Evolutionary conservation across 2,113 vertebrate genomes (phyloP).

Genomic region (Stigmatopora argus): DNA sequence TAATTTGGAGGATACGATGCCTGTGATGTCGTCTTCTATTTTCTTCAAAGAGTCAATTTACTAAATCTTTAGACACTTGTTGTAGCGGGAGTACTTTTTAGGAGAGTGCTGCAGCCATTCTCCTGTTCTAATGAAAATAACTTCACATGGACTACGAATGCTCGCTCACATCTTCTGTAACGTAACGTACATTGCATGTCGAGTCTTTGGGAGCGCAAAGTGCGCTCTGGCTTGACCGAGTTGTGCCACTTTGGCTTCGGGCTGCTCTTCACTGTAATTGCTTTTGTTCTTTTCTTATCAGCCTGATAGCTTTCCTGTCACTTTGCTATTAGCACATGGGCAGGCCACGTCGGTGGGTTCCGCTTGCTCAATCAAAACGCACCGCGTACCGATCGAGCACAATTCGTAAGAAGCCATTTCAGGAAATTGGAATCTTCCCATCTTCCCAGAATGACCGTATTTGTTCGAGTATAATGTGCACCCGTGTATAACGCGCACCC

Average conservation of each 20-base stretch:
- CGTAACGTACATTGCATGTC: background rate
- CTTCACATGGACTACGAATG: background rate
- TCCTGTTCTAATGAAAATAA: constrained; percentile 2
- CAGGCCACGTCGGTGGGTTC: background rate
- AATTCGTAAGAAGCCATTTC: no score
- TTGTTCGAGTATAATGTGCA: no score
- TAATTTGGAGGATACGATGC: background rate
- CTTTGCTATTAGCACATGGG: background rate
- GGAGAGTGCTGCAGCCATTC: background rate
- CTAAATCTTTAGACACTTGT: background rate
- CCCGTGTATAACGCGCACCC: no score
- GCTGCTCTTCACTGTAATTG: background rate
- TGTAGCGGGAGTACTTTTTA: background rate
- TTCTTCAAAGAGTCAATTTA: constrained; percentile 1
- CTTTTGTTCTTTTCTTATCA: constrained; percentile 11
- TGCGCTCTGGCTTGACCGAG: background rate
- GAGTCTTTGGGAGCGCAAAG: background rate
- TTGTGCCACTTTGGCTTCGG: background rate
- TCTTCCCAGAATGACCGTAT: no score
- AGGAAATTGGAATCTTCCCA: no score
- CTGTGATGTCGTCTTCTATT: background rate
- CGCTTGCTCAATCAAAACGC: constrained; percentile 26
- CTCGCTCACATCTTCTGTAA: background rate
- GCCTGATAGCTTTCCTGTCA: constrained; percentile 7
- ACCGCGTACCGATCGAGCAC: background rate